A percentile compares a stretch with the other conserved stretches of the same genome.
These are phyloP conservation scores for Empidonax traillii DNA, from an alignment of 2,113 vertebrate genomes.

Conservation along the genomic window DNA sequence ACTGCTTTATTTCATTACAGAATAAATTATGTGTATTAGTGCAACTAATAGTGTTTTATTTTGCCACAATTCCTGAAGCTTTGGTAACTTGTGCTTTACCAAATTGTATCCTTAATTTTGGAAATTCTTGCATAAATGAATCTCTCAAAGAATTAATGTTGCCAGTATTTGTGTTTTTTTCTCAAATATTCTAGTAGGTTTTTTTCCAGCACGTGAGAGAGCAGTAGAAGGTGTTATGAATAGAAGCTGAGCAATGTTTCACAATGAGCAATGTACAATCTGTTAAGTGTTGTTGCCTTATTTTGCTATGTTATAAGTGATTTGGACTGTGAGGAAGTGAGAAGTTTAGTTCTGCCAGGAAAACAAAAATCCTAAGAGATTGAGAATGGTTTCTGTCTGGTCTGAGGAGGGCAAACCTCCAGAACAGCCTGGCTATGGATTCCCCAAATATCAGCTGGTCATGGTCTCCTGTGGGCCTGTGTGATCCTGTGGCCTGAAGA, in stretches of 20 bases:
- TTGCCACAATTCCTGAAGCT: background rate
- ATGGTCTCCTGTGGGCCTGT: background rate
- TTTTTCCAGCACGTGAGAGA: background rate
- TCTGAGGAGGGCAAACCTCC: background rate
- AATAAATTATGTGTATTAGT: background rate
- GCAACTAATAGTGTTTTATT: background rate
- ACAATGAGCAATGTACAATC: background rate
- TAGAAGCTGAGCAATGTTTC: background rate
- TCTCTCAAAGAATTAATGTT: background rate
- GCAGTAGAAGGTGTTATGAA: background rate
- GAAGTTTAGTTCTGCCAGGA: background rate
- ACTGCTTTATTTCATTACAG: rapidly evolving
- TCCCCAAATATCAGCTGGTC: rapidly evolving
- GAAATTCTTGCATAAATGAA: background rate
- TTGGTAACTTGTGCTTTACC: background rate
- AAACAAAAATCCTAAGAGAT: background rate
- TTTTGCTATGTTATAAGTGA: background rate
- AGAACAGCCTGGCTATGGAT: background rate
- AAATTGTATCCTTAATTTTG: background rate
- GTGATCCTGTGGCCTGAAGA: background rate
- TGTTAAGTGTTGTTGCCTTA: background rate
- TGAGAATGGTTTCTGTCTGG: background rate
- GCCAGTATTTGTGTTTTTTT: background rate
- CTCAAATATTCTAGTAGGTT: background rate
- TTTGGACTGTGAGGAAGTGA: background rate